phyloP scores from a whole-genome alignment of 2,888 invertebrate species.

The Nephrotoma flavescens region DNA sequence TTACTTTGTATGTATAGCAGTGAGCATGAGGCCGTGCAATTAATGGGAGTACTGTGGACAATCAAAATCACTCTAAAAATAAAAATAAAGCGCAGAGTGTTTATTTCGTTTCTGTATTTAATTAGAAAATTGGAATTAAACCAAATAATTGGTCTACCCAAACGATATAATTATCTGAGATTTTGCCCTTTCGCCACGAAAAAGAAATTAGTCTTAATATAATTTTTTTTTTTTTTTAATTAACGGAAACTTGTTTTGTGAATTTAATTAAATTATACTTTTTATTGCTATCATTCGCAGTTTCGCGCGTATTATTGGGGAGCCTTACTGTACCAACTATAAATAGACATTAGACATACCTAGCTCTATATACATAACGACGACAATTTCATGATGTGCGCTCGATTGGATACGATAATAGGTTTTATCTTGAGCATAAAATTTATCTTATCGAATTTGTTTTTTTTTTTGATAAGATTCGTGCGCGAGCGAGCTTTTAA shows the following conservation, averaged over 20 bases:
- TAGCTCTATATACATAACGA: background rate
- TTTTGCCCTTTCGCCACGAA: background rate
- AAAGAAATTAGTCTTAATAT: background rate
- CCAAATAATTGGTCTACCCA: background rate
- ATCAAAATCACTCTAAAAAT: background rate
- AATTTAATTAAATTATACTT: background rate
- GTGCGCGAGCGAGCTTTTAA: background rate
- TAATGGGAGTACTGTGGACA: background rate
- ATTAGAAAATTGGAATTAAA: background rate
- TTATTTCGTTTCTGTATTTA: background rate
- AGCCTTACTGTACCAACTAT: background rate
- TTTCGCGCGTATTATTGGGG: background rate
- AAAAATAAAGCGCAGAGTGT: background rate
- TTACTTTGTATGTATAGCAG: background rate
- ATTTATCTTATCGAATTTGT: background rate
- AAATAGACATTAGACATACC: too few relatives aligned
- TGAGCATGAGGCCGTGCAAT: too few relatives aligned
- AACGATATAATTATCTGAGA: background rate
- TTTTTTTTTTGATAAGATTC: too few relatives aligned
- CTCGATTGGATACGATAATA: background rate
- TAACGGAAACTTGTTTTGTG: background rate
- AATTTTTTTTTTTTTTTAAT: background rate
- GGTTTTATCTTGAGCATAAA: background rate
- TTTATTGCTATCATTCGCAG: background rate
- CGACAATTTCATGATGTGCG: background rate